Evolutionary conservation across 1,140 invertebrate species (phyloP), one percentile per base, ranked within the genome.

Genomic region (Bombus ignitus): DNA sequence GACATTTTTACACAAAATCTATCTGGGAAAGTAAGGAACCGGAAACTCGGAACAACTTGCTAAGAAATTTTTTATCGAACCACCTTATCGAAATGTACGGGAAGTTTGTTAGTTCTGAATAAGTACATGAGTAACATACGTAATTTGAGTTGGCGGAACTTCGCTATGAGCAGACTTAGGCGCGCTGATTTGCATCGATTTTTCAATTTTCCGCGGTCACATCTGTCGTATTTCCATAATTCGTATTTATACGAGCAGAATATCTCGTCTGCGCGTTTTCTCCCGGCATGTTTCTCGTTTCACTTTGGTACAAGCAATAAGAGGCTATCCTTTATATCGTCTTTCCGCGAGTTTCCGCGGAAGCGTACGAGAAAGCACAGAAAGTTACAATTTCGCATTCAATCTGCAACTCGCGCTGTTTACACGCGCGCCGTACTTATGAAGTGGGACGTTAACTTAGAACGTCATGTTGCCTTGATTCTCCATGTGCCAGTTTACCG

Each of bases 191-290:
- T 71, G 10, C 70, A 71, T n/a, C 70, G 28, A 44, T 71, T 71
- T 71, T 71, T 71, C 70, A 71, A 71, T 71, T 71, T 42, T 39
- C 70, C 70, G 9, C 70, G 70, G 39, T 71, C 70, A 44, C 70
- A 42, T 71, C 39, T 42, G 70, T 2, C 37, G 25, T 71, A 71
- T 71, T 71, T 42, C 37, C 70, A 71, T 42, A 42, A 71, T 71
- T 71, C 70, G 70, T 71, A 44, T 71, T 71, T 71, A 71, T 71
- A 71, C 4, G 25, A 42, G 70, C 3, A n/a, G 70, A 71, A 71
- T 35, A 39, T 71, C 25, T 42, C 37, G 37, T 42, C 70, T n/a
- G 37, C 37, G 32, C 32, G 32, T 8, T 37, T 37, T 8, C 35
- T 37, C 25, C n/a, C 18, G 18, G n/a, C 22, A 12, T 53, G 68